Evolutionary conservation across 2,113 vertebrate genomes (phyloP), one percentile per base, ranked within the genome.

Genomic region (Arvicanthis niloticus): DNA sequence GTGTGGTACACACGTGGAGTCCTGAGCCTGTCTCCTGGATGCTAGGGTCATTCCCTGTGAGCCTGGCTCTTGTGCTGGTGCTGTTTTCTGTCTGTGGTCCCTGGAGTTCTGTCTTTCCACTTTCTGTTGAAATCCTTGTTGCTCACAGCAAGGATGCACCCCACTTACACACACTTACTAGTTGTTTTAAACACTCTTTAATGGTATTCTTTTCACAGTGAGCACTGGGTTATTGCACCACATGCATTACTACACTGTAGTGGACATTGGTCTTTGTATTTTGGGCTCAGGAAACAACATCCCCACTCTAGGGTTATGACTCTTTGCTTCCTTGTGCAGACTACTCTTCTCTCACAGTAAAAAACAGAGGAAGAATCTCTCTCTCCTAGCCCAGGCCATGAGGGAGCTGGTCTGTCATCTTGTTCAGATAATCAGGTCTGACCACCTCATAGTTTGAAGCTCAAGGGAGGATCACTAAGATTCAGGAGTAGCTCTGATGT

Each of bases 61-160:
- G 3, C 40, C 80, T 75, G 85, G 84, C 9, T 34, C 2, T 31
- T 17, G 8, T 7, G 11, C 9, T 17, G 26, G 10, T 26, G 89
- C 85, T 85, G 15, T 72, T 91, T 75, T 73, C 70, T 76, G 42
- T 68, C 58, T 58, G 3, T 19, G 3, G 17, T 19, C 24, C 81
- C 56, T 56, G 24, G 40, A 90, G 45, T 42, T 51, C 5, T 21
- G 21, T 34, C 53, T 48, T 90, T 73, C 5, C 0, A 17, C 84
- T 85, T 96, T 72, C 76, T 75, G 37, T 40, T 90, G 77, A 91
- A 94, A 77, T 82, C 45, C n/a, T 80, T n/a, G n/a, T 56, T 77
- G 29, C 84, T 94, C 11, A 13, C 34, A 29, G n/a, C 76, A 78
- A 60, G 77, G 62, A 67, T 53, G 1, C 37, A 62, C 86, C 51